Conservation (phyloP, 1,140 invertebrate genomes). For the Euwallacea similis region DNA sequence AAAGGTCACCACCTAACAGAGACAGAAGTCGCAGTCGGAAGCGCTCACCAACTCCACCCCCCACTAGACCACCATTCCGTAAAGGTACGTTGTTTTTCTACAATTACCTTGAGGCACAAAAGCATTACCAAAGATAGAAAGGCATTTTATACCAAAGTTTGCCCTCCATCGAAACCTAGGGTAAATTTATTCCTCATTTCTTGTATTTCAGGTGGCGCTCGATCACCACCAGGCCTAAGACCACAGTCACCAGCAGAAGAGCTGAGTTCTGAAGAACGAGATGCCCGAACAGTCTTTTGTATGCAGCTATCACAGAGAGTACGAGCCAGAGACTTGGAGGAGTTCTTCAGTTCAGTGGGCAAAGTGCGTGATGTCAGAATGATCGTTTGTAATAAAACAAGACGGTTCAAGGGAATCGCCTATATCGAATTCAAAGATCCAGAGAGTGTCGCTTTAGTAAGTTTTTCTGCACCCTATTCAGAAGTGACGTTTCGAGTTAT, state of each 20-base stretch:
- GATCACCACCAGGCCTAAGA: constrained; percentile 45
- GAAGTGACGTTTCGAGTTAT: background rate
- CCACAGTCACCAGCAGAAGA: constrained; percentile 63
- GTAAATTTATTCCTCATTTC: too few species aligned
- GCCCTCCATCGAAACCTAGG: too few species aligned
- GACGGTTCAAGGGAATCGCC: constrained; percentile 97
- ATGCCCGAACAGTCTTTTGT: constrained; percentile 97
- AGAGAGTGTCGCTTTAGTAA: constrained; percentile 92
- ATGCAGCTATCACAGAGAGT: constrained; percentile 95
- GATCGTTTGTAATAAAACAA: constrained; percentile 98
- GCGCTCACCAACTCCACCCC: constrained; percentile 44
- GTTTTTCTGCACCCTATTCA: constrained; percentile 45
- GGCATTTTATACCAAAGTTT: too few species aligned
- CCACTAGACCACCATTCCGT: constrained; percentile 43
- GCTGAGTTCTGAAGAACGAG: constrained; percentile 95
- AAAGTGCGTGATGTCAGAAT: constrained; percentile 98
- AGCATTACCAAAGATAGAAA: too few species aligned
- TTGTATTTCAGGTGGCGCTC: constrained; percentile 11
- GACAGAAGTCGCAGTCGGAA: constrained; percentile 48
- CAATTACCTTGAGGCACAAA: background rate
- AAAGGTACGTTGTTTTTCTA: constrained; percentile 15
- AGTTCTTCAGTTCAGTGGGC: constrained; percentile 98
- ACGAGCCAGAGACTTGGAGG: constrained; percentile 93
- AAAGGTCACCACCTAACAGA: constrained; percentile 21
- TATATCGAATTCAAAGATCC: constrained; percentile 99